Conservation (phyloP, 1,140 invertebrate genomes). For the Vanessa tameamea region DNA sequence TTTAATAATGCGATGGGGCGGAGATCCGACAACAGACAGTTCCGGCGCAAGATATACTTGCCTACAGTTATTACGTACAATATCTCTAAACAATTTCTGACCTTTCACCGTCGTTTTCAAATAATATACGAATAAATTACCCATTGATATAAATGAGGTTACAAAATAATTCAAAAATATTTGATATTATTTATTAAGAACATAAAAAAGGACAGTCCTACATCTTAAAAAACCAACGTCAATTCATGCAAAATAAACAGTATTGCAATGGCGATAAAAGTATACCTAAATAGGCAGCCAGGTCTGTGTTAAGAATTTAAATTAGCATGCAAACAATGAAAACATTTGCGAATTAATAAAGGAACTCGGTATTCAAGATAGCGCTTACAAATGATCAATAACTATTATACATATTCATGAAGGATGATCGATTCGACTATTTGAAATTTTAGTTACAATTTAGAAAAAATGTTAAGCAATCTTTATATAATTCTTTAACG, state of each 20-base stretch:
- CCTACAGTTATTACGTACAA: no score
- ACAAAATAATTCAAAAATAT: no score
- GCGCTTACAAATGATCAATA: constrained; percentile 22
- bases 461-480: no score
- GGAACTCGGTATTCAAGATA: constrained; percentile 32
- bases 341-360: constrained; percentile 49
- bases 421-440: constrained; percentile 6
- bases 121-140: no score
- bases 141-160: no score
- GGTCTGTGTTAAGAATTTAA: constrained; percentile 46
- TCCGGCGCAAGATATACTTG: no score
- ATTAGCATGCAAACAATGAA: constrained; percentile 49
- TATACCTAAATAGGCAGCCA: constrained; percentile 51
- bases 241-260: constrained; percentile 31
- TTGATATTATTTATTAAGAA: background rate
- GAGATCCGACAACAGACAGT: no score
- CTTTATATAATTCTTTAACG: no score
- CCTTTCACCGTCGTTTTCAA: no score
- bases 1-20: no score
- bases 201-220: constrained; percentile 2
- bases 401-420: constrained; percentile 28
- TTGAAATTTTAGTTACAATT: background rate
- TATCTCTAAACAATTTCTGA: no score
- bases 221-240: constrained; percentile 6
- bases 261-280: constrained; percentile 54